A percentile compares a stretch with the other conserved stretches of the same genome.
phyloP scores from a whole-genome alignment of 2,797 vertebrate species.

The Loris lydekkerianus region DNA sequence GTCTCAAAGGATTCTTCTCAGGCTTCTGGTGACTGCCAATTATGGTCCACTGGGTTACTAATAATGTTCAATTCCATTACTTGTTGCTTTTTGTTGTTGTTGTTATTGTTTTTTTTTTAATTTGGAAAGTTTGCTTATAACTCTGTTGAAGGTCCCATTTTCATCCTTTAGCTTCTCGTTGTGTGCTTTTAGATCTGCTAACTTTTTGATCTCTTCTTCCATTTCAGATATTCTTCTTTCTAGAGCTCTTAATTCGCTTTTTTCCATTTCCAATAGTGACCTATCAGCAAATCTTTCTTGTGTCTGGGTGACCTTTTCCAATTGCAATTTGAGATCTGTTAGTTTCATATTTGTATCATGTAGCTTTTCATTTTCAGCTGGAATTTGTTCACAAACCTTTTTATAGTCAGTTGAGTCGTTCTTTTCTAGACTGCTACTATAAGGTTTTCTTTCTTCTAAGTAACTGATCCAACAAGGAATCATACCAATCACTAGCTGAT shows the following conservation, averaged over 20 bases:
- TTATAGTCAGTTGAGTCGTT: conserved; percentile 97
- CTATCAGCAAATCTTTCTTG: conserved; percentile 99
- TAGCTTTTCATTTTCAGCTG: conserved; percentile 98
- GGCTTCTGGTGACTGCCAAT: conserved; percentile 89
- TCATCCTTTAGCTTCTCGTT: conserved; percentile 99
- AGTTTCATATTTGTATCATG: conserved; percentile 97
- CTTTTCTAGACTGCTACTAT: conserved; percentile 93
- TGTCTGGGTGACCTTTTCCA: conserved; percentile 89
- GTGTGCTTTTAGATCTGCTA: conserved; percentile 99
- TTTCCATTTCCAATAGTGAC: conserved; percentile 99
- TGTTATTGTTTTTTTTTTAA: conserved; percentile 81
- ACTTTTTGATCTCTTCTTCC: conserved; percentile 73
- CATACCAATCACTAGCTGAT: conserved; percentile 91
- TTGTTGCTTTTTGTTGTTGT: conserved; percentile 88
- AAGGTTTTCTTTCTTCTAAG: conserved; percentile 93
- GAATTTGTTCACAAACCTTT: conserved; percentile 99
- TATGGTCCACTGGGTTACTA: conserved; percentile 91
- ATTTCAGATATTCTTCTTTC: too few species aligned
- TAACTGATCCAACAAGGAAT: conserved; percentile 91
- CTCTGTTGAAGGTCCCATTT: conserved; percentile 99
- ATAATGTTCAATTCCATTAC: conserved; percentile 95
- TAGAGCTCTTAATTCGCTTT: conserved; percentile 90
- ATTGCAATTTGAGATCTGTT: conserved; percentile 91
- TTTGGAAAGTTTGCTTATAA: conserved; percentile 99
- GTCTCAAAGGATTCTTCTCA: conserved; percentile 87